Evolutionary conservation across 2,797 vertebrate species (phyloP).

Genomic region (Enteromius radiatus): DNA sequence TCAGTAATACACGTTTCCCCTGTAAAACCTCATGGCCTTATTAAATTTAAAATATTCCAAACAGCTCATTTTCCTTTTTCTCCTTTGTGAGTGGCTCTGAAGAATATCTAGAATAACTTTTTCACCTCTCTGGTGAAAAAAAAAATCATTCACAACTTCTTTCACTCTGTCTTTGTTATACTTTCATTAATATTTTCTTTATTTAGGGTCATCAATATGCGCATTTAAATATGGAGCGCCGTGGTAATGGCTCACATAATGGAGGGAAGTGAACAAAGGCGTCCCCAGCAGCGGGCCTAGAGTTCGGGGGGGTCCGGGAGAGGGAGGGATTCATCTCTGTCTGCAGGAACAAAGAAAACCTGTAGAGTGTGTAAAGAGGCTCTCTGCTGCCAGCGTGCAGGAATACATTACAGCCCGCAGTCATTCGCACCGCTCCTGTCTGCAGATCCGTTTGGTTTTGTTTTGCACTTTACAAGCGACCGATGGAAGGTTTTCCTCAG

Average conservation of each 20-base stretch:
- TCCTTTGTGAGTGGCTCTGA: background rate
- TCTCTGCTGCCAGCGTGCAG: conserved; percentile 31
- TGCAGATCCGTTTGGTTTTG: background rate
- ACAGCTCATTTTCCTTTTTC: conserved; percentile 19
- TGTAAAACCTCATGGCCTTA: conserved; percentile 24
- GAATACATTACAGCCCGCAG: conserved; percentile 54
- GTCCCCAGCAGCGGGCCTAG: conserved; percentile 41
- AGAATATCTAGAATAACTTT: conserved; percentile 34
- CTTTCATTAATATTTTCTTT: conserved; percentile 57
- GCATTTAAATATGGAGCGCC: conserved; percentile 56
- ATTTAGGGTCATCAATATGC: conserved; percentile 60
- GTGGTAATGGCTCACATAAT: conserved; percentile 47
- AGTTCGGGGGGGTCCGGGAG: conserved; percentile 12
- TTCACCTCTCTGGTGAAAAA: conserved; percentile 30
- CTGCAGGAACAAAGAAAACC: conserved; percentile 66
- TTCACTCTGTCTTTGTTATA: conserved; percentile 39
- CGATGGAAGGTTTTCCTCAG: background rate
- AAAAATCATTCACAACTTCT: conserved; percentile 33
- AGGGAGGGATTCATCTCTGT: conserved; percentile 57
- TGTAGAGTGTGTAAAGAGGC: conserved; percentile 57
- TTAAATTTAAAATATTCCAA: conserved; percentile 46
- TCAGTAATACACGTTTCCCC: conserved; percentile 25
- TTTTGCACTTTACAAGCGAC: background rate
- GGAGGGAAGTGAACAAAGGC: conserved; percentile 60
- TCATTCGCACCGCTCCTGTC: conserved; percentile 6